A percentile compares a stretch with the other conserved stretches of the same genome.
phyloP scores from a whole-genome alignment of 1,140 invertebrate species.

The Leptinotarsa lineolata region DNA sequence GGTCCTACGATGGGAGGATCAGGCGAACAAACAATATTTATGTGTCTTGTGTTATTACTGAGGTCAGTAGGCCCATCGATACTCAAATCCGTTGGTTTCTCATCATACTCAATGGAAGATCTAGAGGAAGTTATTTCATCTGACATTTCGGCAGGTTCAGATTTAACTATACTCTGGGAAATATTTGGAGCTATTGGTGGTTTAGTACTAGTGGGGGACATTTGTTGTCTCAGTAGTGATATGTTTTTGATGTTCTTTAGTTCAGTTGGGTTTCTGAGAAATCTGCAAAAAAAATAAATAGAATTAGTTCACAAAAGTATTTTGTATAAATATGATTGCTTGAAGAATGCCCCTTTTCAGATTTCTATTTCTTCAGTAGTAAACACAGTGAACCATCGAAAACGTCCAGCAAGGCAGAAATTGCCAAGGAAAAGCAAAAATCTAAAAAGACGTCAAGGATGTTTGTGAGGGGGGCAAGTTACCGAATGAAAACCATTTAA shows the following conservation, averaged over 20 bases:
- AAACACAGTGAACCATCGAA: too few species aligned
- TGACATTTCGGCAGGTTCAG: conserved; percentile 47
- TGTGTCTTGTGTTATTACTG: conserved; percentile 46
- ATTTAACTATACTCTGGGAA: conserved; percentile 46
- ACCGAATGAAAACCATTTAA: too few species aligned
- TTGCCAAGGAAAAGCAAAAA: too few species aligned
- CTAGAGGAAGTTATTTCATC: conserved; percentile 26
- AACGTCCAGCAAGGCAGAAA: too few species aligned
- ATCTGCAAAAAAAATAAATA: conserved; percentile 63
- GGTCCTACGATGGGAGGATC: conserved; percentile 48
- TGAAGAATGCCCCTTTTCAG: too few species aligned
- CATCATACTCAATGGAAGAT: conserved; percentile 51
- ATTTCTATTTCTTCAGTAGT: too few species aligned
- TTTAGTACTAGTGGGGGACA: conserved; percentile 66
- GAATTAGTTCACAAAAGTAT: too few species aligned
- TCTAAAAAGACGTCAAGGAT: too few species aligned
- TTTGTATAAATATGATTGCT: too few species aligned
- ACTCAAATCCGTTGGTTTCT: conserved; percentile 61
- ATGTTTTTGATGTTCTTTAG: conserved; percentile 93
- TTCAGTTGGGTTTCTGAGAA: conserved; percentile 86
- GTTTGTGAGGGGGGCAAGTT: too few species aligned
- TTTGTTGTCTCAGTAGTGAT: conserved; percentile 83
- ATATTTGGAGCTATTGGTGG: conserved; percentile 37
- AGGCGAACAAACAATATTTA: conserved; percentile 54
- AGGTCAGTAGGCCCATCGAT: conserved; percentile 55